These are phyloP conservation scores for Siderastrea siderea DNA, from an alignment of 92 coral and sea anemone genomes.

Conservation along the genomic window DNA sequence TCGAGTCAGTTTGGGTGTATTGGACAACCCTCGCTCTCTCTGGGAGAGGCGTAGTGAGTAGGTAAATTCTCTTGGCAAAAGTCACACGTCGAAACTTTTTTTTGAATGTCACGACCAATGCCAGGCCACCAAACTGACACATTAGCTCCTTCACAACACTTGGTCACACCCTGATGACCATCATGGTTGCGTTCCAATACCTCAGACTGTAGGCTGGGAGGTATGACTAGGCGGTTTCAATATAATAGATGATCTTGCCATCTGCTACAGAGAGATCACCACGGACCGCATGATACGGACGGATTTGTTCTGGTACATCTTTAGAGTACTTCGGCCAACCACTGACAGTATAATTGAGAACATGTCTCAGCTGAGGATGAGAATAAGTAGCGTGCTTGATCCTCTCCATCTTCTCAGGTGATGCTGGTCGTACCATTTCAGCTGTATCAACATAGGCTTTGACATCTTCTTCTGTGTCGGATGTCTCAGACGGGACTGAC, in stretches of 20 bases:
- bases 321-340: too few relatives aligned
- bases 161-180: background rate
- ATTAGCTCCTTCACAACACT: constrained; percentile 1
- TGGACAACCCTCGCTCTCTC: too few relatives aligned
- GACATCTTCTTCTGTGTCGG: background rate
- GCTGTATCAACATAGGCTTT: constrained; percentile 7
- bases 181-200: constrained; percentile 29
- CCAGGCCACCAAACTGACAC: constrained; percentile 62
- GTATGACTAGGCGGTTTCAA: constrained; percentile 4
- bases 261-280: too few relatives aligned
- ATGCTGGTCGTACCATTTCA: too few relatives aligned
- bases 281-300: too few relatives aligned
- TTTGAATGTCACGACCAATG: constrained; percentile 44
- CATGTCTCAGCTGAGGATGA: too few relatives aligned
- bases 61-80: constrained; percentile 49
- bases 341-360: too few relatives aligned
- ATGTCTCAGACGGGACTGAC: constrained; percentile 24
- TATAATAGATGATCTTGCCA: too few relatives aligned
- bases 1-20: too few relatives aligned
- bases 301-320: too few relatives aligned
- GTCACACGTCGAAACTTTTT: background rate
- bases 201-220: constrained; percentile 22
- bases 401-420: too few relatives aligned
- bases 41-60: constrained; percentile 34
- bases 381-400: too few relatives aligned